These are phyloP conservation scores for Pseudomyrmex sp. DNA, from an alignment of 1,140 invertebrate genomes.

Conservation along the genomic window DNA sequence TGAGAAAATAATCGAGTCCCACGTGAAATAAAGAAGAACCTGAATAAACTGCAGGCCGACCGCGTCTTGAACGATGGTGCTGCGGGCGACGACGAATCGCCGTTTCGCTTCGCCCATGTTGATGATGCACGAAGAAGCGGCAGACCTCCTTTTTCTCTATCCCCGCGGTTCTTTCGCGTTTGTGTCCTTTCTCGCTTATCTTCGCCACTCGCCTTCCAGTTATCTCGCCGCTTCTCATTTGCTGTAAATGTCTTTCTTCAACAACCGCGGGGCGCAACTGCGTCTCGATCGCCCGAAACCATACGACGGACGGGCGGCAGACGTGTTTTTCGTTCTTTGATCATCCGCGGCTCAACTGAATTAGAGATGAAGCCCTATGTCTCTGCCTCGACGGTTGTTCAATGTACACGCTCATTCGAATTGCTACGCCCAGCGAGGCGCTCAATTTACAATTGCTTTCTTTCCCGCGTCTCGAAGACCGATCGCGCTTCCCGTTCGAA, in stretches of 20 bases:
- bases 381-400: not conserved
- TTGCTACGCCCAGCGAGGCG: constrained; percentile 1
- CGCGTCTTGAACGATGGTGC: not conserved
- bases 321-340: constrained; percentile 68
- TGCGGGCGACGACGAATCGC: constrained; percentile 40
- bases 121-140: constrained; percentile 44
- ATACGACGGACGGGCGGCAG: constrained; percentile 11
- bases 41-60: constrained; percentile 49
- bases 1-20: constrained; percentile 76
- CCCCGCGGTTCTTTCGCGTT: not conserved
- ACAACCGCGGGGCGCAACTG: not conserved
- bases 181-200: constrained; percentile 12
- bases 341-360: constrained; percentile 66
- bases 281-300: constrained; percentile 54
- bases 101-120: constrained; percentile 24
- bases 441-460: constrained; percentile 23
- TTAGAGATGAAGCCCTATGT: constrained; percentile 56
- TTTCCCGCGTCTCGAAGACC: not conserved
- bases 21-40: constrained; percentile 68
- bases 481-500: not conserved
- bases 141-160: constrained; percentile 1
- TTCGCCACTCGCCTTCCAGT: not conserved
- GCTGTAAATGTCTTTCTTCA: constrained; percentile 21
- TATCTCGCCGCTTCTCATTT: constrained; percentile 8
- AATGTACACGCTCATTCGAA: constrained; percentile 10